Evolutionary conservation across 2,797 vertebrate genomes (phyloP), one percentile per base, ranked within the genome.

Genomic region (Enteromius afrohamiltoni): DNA sequence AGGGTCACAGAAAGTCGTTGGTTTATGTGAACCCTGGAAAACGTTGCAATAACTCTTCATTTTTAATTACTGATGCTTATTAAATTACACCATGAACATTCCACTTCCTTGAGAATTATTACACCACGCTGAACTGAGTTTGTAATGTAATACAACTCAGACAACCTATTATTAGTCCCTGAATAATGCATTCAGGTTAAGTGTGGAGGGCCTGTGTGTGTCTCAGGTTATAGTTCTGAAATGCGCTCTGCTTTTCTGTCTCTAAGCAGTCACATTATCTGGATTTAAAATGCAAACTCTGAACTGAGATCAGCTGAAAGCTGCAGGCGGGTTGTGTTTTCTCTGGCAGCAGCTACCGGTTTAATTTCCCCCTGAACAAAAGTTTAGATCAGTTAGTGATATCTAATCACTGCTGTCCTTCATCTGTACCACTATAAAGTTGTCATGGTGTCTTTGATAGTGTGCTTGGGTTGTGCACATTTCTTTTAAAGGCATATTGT

Each of bases 131-230:
- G 23, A 14, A 26, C n/a, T n/a, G 42, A 31, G 67, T 21, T 77
- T 62, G 58, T 31, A 49, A n/a, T 49, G 42, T 51, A 51, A 37
- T 45, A 49, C 42, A 67, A 31, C 42, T 65, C 13, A 34, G 26
- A 60, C 11, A 45, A 73, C 31, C 58, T 71, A 2, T 71, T n/a
- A 71, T 71, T 1, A 31, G 37, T 67, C n/a, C n/a, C 29, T 73
- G 19, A 81, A 81, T 81, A 64, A 64, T 82, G 29, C 13, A 47
- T 76, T 29, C 4, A 40, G 71, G 45, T 65, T 55, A 74, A 47
- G 6, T 55, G 47, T 16, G 2, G 10, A 60, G 40, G 40, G 42
- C 17, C 51, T 31, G 51, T 60, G 31, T 11, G 55, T 62, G 80
- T 74, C 45, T 75, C n/a, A 6, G 49, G 29, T 67, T 42, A n/a